phyloP scores from a whole-genome alignment of 2,888 invertebrate genomes.

The Aspidiotus rigidus region DNA sequence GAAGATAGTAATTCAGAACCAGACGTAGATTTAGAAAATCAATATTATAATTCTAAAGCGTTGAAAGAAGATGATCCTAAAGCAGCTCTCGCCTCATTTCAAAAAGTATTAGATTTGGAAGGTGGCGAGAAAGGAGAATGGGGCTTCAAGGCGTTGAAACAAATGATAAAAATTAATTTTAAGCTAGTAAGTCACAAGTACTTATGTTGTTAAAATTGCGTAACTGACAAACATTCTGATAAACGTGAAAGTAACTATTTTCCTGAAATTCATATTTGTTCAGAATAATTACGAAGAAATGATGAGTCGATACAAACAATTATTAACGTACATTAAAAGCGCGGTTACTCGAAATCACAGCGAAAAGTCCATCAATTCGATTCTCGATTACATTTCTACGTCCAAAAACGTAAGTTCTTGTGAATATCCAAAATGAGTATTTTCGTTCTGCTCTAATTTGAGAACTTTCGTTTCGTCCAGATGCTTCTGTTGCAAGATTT shows the following conservation, averaged over 20 bases:
- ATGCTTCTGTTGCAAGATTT: conserved; percentile 97
- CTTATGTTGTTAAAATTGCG: neutral
- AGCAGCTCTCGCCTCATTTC: conserved; percentile 84
- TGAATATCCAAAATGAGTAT: neutral
- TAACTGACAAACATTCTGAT: neutral
- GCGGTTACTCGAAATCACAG: conserved; percentile 99
- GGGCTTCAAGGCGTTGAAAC: conserved; percentile 99
- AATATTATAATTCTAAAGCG: conserved; percentile 98
- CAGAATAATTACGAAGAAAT: conserved; percentile 88
- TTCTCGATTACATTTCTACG: conserved; percentile 97
- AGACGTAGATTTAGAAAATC: conserved; percentile 98
- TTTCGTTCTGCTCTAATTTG: neutral
- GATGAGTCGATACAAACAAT: conserved; percentile 90
- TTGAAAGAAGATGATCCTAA: conserved; percentile 93
- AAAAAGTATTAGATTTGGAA: conserved; percentile 91
- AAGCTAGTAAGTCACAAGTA: conserved; percentile 61
- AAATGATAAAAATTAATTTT: conserved; percentile 99
- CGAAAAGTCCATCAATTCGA: conserved; percentile 98
- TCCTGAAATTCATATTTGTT: neutral
- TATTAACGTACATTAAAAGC: conserved; percentile 96
- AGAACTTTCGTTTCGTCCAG: conserved; percentile 45
- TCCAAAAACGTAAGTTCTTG: conserved; percentile 80
- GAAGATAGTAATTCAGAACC: conserved; percentile 99
- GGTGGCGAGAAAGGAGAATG: conserved; percentile 98
- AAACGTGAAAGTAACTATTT: neutral